Evolutionary conservation across 2,113 vertebrate genomes (phyloP), one percentile per base, ranked within the genome.

Genomic region (Sander lucioperca): DNA sequence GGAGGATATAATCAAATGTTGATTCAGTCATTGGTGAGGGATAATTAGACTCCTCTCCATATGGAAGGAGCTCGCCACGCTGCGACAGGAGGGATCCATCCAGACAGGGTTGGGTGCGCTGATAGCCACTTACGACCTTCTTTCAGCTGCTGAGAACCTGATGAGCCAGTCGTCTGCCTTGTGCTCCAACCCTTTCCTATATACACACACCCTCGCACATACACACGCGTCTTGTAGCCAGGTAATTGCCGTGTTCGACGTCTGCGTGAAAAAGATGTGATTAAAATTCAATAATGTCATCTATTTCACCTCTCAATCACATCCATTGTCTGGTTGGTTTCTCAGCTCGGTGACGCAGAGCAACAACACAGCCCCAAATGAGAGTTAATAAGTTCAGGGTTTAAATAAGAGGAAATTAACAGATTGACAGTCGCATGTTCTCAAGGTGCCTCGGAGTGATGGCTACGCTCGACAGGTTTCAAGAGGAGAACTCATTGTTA

Each of bases 1-100:
- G 86, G 91, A 94, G 91, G 88, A 89, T 88, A 94, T 94, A 94
- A 95, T 95, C 95, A 95, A 91, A 94, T 96, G 94, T 95, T 94
- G 95, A 95, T 95, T 95, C 93, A 93, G 91, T 87, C 89, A 88
- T 91, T 85, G 90, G 89, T 85, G 89, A 86, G 84, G 88, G 92
- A 93, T 95, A 95, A 96, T 95, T 94, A 95, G 93, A 89, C 89
- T 87, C 84, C 88, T 93, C 91, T 94, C 91, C 92, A 93, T 93
- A 90, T 89, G 92, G 92, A 92, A 86, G 87, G 81, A 88, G 90
- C 90, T 87, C 86, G 87, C 89, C 74, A 77, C 45, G 78, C 87
- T 86, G 88, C 89, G 88, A 91, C 92, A 80, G 86, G 88, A 88
- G 90, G 89, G 88, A 92, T 90, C 92, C 83, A 92, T 92, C 89